These are phyloP conservation scores for Volucella inflata DNA, from an alignment of 2,888 invertebrate species.

Conservation along the genomic window DNA sequence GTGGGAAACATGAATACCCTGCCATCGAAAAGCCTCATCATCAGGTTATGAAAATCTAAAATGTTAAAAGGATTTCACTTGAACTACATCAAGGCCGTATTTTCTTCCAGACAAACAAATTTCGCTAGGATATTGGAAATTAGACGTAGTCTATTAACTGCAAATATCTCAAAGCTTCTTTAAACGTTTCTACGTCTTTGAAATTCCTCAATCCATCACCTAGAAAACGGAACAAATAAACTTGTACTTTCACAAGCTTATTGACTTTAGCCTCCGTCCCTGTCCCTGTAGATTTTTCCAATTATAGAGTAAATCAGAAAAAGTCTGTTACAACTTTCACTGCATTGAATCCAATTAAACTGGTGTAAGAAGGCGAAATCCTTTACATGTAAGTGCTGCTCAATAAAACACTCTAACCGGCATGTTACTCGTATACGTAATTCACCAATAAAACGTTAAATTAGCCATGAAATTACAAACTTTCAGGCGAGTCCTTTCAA, in stretches of 20 bases:
- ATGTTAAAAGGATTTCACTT: too few species aligned
- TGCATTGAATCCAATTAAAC: conserved; percentile 19
- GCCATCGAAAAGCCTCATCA: too few species aligned
- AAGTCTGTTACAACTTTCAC: neutral
- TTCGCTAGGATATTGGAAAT: too few species aligned
- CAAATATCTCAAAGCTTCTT: too few species aligned
- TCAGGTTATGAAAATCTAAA: too few species aligned
- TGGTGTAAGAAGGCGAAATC: neutral
- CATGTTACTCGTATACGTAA: neutral
- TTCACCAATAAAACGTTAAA: conserved; percentile 5
- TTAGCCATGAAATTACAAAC: neutral
- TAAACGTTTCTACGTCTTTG: too few species aligned
- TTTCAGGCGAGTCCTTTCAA: neutral
- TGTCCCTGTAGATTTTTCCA: neutral
- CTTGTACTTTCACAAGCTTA: conserved; percentile 14
- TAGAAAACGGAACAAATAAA: neutral
- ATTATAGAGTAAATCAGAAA: neutral
- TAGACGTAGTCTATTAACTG: too few species aligned
- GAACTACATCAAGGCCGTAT: too few species aligned
- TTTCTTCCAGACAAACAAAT: too few species aligned
- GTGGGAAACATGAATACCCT: too few species aligned
- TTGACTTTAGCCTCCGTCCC: neutral
- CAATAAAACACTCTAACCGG: neutral
- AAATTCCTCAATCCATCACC: neutral
- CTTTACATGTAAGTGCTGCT: too few species aligned